These are phyloP conservation scores for Balearica regulorum DNA, from an alignment of 2,797 vertebrate species.

Conservation along the genomic window DNA sequence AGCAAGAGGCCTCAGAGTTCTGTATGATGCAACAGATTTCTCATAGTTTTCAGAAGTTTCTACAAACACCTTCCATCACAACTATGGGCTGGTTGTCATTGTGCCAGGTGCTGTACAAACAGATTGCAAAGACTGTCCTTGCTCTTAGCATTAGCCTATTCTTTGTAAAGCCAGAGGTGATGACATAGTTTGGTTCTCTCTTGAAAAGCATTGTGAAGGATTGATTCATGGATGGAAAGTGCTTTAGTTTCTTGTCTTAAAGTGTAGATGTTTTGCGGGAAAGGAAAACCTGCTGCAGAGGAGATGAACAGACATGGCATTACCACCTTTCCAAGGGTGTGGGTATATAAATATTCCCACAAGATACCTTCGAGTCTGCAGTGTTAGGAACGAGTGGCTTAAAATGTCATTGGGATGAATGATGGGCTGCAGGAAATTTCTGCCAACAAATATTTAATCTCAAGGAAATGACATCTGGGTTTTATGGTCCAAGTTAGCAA, in stretches of 20 bases:
- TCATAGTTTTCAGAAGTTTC: neutral
- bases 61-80: neutral
- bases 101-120: neutral
- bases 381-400: neutral
- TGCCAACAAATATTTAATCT: neutral
- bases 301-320: neutral
- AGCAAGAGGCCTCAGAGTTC: neutral
- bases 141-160: neutral
- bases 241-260: neutral
- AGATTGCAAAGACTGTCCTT: neutral
- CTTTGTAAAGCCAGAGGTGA: neutral
- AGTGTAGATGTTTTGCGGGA: neutral
- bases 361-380: neutral
- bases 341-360: neutral
- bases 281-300: neutral
- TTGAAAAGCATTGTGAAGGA: neutral
- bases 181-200: neutral
- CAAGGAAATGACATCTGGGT: neutral
- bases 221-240: neutral
- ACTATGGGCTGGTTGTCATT: accelerated
- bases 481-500: neutral
- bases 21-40: neutral
- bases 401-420: neutral
- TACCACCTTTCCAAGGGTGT: neutral
- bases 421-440: neutral